These are phyloP conservation scores for Atherinosoma microstoma DNA, from an alignment of 2,797 vertebrate genomes.

Conservation along the genomic window DNA sequence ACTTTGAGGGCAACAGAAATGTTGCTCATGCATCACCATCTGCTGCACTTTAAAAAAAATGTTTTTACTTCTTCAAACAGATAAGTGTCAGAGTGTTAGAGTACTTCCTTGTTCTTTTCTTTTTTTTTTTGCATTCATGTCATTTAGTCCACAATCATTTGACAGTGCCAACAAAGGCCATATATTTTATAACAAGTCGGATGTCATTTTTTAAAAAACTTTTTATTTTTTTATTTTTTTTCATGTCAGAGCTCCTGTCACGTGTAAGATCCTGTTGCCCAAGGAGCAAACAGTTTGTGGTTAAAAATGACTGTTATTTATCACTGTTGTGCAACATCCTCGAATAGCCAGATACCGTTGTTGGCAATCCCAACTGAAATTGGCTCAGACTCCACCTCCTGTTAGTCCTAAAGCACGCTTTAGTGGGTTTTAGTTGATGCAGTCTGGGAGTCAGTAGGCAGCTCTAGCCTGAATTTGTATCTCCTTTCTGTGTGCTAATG, in stretches of 20 bases:
- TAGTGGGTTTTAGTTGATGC: constrained; percentile 31
- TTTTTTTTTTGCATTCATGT: constrained; percentile 19
- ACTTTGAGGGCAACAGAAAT: constrained; percentile 39
- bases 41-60: constrained; percentile 27
- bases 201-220: constrained; percentile 34
- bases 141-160: constrained; percentile 18
- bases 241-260: constrained; percentile 38
- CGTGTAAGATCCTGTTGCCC: constrained; percentile 71
- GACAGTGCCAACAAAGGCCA: not conserved
- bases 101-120: constrained; percentile 15
- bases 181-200: constrained; percentile 27
- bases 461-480: constrained; percentile 57
- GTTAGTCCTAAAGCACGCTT: constrained; percentile 39
- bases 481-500: constrained; percentile 57
- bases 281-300: constrained; percentile 79
- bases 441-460: constrained; percentile 56
- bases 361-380: constrained; percentile 70
- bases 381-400: constrained; percentile 52
- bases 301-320: constrained; percentile 74
- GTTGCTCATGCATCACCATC: constrained; percentile 40
- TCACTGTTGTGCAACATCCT: constrained; percentile 81
- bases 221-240: constrained; percentile 36
- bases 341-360: constrained; percentile 65
- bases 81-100: constrained; percentile 30
- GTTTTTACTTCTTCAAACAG: constrained; percentile 34